Evolutionary conservation across 2,888 invertebrate species (phyloP).

Genomic region (Leptopilina syphax): DNA sequence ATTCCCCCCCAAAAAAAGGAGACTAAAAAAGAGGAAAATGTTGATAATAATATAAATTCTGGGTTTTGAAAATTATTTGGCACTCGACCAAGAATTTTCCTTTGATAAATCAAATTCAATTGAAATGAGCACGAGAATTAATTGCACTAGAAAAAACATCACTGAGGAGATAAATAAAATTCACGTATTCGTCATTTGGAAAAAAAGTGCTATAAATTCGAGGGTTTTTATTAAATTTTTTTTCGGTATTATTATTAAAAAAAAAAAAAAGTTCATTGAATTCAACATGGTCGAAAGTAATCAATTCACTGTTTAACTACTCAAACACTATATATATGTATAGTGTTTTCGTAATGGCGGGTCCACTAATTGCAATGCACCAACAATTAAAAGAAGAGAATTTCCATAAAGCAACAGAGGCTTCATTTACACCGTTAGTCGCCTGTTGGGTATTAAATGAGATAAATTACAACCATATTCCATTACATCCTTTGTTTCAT

Average conservation of each 20-base stretch:
- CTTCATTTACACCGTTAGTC: conserved; percentile 14
- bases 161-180: conserved; percentile 14
- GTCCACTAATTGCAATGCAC: conserved; percentile 29
- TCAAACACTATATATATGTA: not conserved
- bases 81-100: conserved; percentile 9
- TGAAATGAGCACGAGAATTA: conserved; percentile 21
- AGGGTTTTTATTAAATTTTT: too few relatives aligned
- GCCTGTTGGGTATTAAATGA: conserved; percentile 21
- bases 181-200: too few relatives aligned
- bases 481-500: conserved; percentile 16
- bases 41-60: not conserved
- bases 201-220: too few relatives aligned
- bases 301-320: conserved; percentile 19
- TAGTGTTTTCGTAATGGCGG: conserved; percentile 25
- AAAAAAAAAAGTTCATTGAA: not conserved
- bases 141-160: conserved; percentile 20
- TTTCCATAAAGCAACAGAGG: conserved; percentile 33
- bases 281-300: not conserved
- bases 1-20: too few relatives aligned
- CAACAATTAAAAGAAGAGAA: conserved; percentile 25
- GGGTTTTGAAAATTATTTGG: conserved; percentile 8
- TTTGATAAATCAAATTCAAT: conserved; percentile 32
- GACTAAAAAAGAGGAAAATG: too few relatives aligned
- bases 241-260: not conserved
- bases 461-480: conserved; percentile 26